Conservation (phyloP, 2,888 invertebrate species). For the Oligia strigilis region DNA sequence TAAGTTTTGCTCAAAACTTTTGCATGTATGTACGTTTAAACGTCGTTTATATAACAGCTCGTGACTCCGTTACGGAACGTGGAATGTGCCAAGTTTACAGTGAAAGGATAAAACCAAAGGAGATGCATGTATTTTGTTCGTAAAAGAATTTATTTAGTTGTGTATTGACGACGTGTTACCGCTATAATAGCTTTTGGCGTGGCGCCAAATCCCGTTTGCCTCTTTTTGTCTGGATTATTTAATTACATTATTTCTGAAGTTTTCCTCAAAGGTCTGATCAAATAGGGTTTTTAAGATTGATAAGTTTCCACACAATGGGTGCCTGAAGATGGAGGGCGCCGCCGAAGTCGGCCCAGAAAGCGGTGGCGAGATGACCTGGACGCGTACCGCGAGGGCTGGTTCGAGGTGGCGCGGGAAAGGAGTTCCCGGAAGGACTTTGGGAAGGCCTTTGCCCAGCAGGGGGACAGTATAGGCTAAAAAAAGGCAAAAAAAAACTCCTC, state of each 20-base stretch:
- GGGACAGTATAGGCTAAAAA: too few species aligned
- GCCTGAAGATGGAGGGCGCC: too few species aligned
- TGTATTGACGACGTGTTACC: constrained; percentile 25
- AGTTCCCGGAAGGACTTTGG: too few species aligned
- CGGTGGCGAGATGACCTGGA: too few species aligned
- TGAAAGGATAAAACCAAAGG: constrained; percentile 48
- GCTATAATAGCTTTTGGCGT: constrained; percentile 30
- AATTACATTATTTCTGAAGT: not conserved
- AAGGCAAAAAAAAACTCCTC: not conserved
- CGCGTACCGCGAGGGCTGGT: too few species aligned
- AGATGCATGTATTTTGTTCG: constrained; percentile 37
- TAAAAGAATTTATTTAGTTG: constrained; percentile 43
- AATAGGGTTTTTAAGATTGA: not conserved
- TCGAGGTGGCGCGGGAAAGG: too few species aligned
- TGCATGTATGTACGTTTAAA: constrained; percentile 9
- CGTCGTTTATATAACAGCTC: not conserved
- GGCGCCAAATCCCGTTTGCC: not conserved
- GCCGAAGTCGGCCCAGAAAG: too few species aligned
- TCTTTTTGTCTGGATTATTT: not conserved
- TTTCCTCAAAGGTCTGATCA: not conserved
- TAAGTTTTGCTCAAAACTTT: constrained; percentile 41
- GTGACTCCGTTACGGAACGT: constrained; percentile 13
- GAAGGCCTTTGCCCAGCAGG: too few species aligned
- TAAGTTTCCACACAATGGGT: too few species aligned
- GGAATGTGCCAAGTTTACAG: constrained; percentile 40